phyloP scores from a whole-genome alignment of 2,888 invertebrate genomes.

The Fabriciana adippe region DNA sequence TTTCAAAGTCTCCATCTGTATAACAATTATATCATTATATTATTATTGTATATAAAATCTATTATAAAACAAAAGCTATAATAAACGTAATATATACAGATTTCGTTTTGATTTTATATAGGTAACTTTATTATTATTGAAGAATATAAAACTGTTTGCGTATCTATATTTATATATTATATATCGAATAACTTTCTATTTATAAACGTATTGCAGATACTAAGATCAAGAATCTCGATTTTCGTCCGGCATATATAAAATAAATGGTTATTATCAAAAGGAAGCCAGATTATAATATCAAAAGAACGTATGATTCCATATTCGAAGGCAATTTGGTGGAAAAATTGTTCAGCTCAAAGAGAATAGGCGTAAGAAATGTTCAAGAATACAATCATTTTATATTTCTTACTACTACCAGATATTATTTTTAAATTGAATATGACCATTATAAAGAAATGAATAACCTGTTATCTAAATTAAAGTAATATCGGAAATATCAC shows the following conservation, averaged over 20 bases:
- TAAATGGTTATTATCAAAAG: conserved; percentile 74
- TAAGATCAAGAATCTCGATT: conserved; percentile 60
- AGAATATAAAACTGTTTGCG: no score
- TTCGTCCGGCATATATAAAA: conserved; percentile 64
- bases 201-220: conserved; percentile 61
- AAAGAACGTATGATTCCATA: conserved; percentile 73
- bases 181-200: conserved; percentile 49
- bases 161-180: no score
- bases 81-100: no score
- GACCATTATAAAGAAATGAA: not conserved
- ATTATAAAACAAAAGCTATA: no score
- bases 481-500: no score
- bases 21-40: no score
- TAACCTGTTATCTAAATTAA: no score
- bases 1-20: no score
- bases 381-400: conserved; percentile 39
- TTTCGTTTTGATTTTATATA: no score
- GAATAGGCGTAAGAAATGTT: conserved; percentile 46
- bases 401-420: conserved; percentile 7
- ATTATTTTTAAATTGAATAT: not conserved
- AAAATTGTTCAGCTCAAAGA: conserved; percentile 56
- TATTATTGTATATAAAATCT: no score
- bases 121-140: no score
- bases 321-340: conserved; percentile 70
- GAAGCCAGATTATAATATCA: conserved; percentile 76